Percentiles rank a stretch among this genome's conserved stretches.
These are phyloP conservation scores for Andrena trimmerana DNA, from an alignment of 2,888 invertebrate genomes.

Conservation along the genomic window DNA sequence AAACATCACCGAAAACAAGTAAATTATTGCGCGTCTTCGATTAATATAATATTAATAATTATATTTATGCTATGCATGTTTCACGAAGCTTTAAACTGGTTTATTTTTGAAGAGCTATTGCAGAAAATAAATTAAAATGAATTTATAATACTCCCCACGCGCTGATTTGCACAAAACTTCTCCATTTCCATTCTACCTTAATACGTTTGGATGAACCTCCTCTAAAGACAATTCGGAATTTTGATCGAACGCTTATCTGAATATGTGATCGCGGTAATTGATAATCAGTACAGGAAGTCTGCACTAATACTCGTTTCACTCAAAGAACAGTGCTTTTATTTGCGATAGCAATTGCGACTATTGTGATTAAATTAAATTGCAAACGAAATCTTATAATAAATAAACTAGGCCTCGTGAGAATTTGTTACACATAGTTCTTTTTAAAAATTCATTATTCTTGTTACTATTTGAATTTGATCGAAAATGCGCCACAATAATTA, in stretches of 20 bases:
- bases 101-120: too few species aligned
- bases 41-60: too few species aligned
- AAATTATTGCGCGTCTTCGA: too few species aligned
- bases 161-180: neutral
- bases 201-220: neutral
- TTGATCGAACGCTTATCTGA: constrained; percentile 7
- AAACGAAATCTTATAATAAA: too few species aligned
- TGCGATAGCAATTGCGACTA: neutral
- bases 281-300: constrained; percentile 6
- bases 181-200: neutral
- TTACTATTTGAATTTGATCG: neutral
- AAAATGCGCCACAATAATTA: neutral
- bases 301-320: neutral
- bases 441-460: neutral
- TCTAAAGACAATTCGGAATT: neutral
- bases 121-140: too few species aligned
- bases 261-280: neutral
- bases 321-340: neutral
- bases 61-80: too few species aligned
- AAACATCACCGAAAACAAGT: too few species aligned
- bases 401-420: neutral
- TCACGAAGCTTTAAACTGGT: too few species aligned
- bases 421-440: neutral
- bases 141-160: neutral
- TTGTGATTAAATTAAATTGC: too few species aligned